A percentile compares a stretch with the other conserved stretches of the same genome.
Conservation (phyloP, 2,888 invertebrate species). For the Drosophila testacea region DNA sequence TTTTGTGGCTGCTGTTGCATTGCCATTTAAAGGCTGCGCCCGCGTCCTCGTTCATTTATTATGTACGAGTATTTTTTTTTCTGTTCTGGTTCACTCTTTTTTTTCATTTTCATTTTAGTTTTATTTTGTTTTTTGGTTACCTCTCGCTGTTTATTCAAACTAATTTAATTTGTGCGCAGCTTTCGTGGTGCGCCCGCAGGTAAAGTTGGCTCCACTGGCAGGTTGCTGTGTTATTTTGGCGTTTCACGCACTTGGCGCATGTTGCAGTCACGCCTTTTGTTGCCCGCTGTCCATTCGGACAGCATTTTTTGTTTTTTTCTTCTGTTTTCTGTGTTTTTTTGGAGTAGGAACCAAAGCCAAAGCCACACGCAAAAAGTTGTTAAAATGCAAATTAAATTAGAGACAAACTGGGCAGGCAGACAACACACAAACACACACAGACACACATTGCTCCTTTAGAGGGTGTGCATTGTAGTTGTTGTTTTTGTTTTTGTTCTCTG, state of each 20-base stretch:
- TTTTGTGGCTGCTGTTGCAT: constrained; percentile 36
- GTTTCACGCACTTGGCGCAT: constrained; percentile 81
- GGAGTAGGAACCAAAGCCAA: constrained; percentile 19
- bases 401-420: constrained; percentile 70
- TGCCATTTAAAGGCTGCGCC: constrained; percentile 77
- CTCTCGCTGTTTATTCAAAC: constrained; percentile 80
- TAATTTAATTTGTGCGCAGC: constrained; percentile 78
- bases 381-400: constrained; percentile 83
- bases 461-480: constrained; percentile 23
- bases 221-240: constrained; percentile 78
- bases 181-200: constrained; percentile 73
- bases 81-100: constrained; percentile 15
- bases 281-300: constrained; percentile 61
- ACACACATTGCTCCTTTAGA: constrained; percentile 18
- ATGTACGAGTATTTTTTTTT: constrained; percentile 63
- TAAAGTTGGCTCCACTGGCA: constrained; percentile 66
- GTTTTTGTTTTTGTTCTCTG: constrained; percentile 24
- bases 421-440: constrained; percentile 37
- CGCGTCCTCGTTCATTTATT: constrained; percentile 73
- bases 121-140: constrained; percentile 41
- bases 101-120: constrained; percentile 10
- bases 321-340: constrained; percentile 13
- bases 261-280: constrained; percentile 83
- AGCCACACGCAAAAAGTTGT: constrained; percentile 82
- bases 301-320: constrained; percentile 16